Evolutionary conservation across 2,888 invertebrate species (phyloP), one percentile per base, ranked within the genome.

Genomic region (Platycheirus rosarum): DNA sequence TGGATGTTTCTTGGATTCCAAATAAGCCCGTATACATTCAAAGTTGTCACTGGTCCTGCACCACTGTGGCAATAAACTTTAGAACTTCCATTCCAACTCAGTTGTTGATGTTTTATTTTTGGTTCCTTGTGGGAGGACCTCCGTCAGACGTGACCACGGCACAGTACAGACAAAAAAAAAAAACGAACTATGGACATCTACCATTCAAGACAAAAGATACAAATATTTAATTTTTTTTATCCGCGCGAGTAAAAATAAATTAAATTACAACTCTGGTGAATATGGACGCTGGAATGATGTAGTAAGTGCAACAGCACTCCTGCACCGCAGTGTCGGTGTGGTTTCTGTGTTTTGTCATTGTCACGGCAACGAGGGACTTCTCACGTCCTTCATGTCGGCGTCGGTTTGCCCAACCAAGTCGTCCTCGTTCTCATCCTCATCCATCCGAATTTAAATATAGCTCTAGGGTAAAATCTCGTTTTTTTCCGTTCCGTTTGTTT

Each of bases 301-400:
- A 60, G 37, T 51, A 57, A 66, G 65, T 51, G 57, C 13, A 68
- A 48, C 44, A 44, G 62, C 46, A 44, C 44, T 60, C 63, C 51
- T 70, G 69, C 75, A 80, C 75, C 70, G 46, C 69, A 70, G 71
- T 62, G 76, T 76, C 80, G 80, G 80, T 82, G 80, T 68, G 80
- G 80, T 82, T 76, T 71, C 49, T 62, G 65, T 76, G 76, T 82
- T 82, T 66, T 82, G 80, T 82, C 76, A 82, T 75, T 82, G 48
- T 70, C 76, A 62, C 18, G 66, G 40, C 53, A 65, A 16, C 71
- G 18, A 66, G 53, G 66, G 62, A 82, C 26, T 71, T 75, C 66
- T 62, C 70, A 37, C 60, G 9, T 55, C 37, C 14, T 46, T 37
- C 63, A 63, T 46, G 18, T 8, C 2, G 11, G 1, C 44, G 23